phyloP scores from a whole-genome alignment of 2,888 invertebrate species.

The Dysmachus trigonus region DNA sequence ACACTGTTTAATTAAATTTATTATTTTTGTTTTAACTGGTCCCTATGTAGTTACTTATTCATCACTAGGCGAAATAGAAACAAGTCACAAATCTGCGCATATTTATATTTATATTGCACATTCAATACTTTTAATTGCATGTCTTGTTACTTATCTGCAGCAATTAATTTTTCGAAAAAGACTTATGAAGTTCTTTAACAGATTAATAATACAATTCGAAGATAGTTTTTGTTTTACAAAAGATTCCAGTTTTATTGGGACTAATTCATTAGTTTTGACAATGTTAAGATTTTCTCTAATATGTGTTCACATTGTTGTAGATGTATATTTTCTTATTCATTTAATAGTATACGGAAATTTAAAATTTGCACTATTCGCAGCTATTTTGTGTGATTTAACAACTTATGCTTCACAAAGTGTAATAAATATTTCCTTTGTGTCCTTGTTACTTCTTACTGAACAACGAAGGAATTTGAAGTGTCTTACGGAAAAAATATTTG shows the following conservation, averaged over 20 bases:
- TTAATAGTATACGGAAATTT: background rate
- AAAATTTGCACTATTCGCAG: background rate
- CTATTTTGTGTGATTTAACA: background rate
- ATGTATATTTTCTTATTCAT: background rate
- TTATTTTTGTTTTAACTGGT: accelerated
- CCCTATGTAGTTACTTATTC: background rate
- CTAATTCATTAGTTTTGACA: background rate
- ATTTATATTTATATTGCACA: background rate
- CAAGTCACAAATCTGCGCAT: background rate
- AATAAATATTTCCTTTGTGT: background rate
- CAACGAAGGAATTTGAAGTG: background rate
- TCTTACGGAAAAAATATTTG: background rate
- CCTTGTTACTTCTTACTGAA: background rate
- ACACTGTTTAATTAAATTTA: background rate
- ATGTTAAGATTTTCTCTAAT: background rate
- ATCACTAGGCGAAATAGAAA: background rate
- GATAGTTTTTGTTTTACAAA: background rate
- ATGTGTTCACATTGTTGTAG: background rate
- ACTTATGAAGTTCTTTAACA: background rate
- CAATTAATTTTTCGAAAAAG: background rate
- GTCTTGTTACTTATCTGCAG: background rate
- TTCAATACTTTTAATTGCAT: background rate
- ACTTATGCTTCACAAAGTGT: background rate
- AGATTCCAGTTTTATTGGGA: background rate
- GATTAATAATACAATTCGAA: background rate